phyloP scores from a whole-genome alignment of 2,113 vertebrate species.

The Zosterops japonicus region DNA sequence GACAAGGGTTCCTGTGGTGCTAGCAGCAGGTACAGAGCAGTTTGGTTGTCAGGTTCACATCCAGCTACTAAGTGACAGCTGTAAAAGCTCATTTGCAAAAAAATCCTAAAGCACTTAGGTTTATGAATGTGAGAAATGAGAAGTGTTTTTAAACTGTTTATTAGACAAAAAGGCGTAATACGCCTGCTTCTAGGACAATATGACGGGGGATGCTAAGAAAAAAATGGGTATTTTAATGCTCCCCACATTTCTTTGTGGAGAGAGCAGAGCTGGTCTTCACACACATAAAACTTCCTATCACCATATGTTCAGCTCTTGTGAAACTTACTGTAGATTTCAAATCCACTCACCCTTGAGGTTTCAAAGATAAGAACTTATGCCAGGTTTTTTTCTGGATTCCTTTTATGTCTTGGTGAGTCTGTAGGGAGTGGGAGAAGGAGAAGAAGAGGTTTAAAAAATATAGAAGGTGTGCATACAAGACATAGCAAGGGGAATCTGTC shows the following conservation, averaged over 20 bases:
- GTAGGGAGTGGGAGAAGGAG: not conserved
- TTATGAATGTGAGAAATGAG: not conserved
- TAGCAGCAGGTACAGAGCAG: not conserved
- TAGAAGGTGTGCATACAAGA: not conserved
- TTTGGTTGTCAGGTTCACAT: not conserved
- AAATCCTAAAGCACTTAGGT: not conserved
- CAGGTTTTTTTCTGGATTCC: not conserved
- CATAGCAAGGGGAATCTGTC: not conserved
- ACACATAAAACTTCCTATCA: not conserved
- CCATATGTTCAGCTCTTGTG: not conserved
- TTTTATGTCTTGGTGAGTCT: not conserved
- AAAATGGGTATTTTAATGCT: not conserved
- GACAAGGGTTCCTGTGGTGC: not conserved
- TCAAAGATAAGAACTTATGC: not conserved
- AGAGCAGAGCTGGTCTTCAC: not conserved
- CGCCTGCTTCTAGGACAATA: not conserved
- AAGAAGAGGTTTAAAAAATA: not conserved
- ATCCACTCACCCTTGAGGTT: not conserved
- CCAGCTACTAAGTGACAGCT: not conserved
- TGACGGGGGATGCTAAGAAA: not conserved
- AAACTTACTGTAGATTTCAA: not conserved
- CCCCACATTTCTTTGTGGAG: not conserved
- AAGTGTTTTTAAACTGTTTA: not conserved
- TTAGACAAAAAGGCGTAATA: not conserved
- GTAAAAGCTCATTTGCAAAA: not conserved